Percentiles rank a stretch among this genome's conserved stretches.
phyloP scores from a whole-genome alignment of 2,113 vertebrate species.

The Macroglossus sobrinus region DNA sequence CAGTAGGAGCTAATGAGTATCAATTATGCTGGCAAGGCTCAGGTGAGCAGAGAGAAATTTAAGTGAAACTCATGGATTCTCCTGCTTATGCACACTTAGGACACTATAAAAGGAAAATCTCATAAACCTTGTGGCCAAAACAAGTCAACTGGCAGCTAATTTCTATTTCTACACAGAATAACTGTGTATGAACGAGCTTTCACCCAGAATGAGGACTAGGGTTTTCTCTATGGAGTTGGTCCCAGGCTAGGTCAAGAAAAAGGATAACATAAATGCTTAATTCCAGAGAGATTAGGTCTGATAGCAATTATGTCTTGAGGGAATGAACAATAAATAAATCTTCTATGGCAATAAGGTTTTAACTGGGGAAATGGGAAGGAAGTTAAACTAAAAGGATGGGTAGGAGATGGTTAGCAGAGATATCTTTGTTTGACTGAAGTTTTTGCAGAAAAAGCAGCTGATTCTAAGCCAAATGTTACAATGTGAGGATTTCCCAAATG shows the following conservation, averaged over 20 bases:
- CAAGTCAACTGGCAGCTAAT: not conserved
- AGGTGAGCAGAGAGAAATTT: constrained; percentile 62
- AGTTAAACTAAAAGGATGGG: not conserved
- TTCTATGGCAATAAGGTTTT: not conserved
- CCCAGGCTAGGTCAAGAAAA: not conserved
- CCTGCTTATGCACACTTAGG: not conserved
- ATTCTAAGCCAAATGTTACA: not conserved
- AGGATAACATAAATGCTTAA: not conserved
- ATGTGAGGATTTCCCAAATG: not conserved
- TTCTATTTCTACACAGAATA: not conserved
- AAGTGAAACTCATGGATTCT: not conserved
- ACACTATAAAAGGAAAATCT: not conserved
- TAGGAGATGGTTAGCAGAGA: not conserved
- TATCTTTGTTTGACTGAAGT: not conserved
- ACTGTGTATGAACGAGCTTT: not conserved
- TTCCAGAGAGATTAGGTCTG: not conserved
- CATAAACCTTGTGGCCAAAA: not conserved
- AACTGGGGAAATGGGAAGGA: not conserved
- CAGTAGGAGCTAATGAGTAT: not conserved
- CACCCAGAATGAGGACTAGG: not conserved
- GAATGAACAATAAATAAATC: not conserved
- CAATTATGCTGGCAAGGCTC: not conserved
- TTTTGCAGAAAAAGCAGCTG: not conserved
- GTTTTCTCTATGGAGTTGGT: not conserved
- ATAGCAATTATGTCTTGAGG: not conserved